phyloP scores from a whole-genome alignment of 2,888 invertebrate species.

The Drosophila nigritarsus region DNA sequence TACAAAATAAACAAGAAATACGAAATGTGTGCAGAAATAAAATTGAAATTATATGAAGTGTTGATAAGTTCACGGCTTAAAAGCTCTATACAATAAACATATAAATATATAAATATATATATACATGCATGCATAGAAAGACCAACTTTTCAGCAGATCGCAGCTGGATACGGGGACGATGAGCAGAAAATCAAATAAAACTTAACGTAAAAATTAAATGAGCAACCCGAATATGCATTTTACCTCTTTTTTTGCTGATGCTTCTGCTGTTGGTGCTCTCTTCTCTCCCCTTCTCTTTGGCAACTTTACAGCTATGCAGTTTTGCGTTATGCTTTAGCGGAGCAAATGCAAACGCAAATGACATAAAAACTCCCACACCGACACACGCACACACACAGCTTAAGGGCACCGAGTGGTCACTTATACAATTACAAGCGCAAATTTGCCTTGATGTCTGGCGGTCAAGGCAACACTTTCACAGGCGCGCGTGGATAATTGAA shows the following conservation, averaged over 20 bases:
- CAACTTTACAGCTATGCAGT: slow-evolving; percentile 55
- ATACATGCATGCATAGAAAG: not conserved
- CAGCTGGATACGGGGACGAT: slow-evolving; percentile 16
- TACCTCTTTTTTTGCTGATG: slow-evolving; percentile 27
- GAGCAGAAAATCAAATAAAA: slow-evolving; percentile 25
- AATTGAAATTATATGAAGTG: slow-evolving; percentile 70
- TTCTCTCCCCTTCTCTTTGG: slow-evolving; percentile 22
- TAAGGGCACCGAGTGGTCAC: slow-evolving; percentile 31
- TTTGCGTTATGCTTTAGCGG: slow-evolving; percentile 39
- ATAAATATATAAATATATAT: not conserved
- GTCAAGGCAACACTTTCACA: slow-evolving; percentile 53
- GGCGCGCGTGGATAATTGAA: slow-evolving; percentile 46
- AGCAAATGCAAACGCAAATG: slow-evolving; percentile 40
- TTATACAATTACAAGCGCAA: slow-evolving; percentile 32
- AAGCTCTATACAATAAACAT: slow-evolving; percentile 4
- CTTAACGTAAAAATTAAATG: slow-evolving; percentile 35
- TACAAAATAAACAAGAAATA: slow-evolving; percentile 68
- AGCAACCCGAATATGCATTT: slow-evolving; percentile 13
- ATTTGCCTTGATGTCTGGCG: slow-evolving; percentile 43
- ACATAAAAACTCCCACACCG: slow-evolving; percentile 6
- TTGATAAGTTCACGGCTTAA: slow-evolving; percentile 66
- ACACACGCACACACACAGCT: slow-evolving; percentile 12
- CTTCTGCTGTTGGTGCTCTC: slow-evolving; percentile 4
- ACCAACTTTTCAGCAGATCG: slow-evolving; percentile 13
- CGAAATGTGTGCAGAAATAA: slow-evolving; percentile 64